Base-by-base conservation (phyloP, 1,140 invertebrate genomes). In the Drosophila elegans region DNA sequence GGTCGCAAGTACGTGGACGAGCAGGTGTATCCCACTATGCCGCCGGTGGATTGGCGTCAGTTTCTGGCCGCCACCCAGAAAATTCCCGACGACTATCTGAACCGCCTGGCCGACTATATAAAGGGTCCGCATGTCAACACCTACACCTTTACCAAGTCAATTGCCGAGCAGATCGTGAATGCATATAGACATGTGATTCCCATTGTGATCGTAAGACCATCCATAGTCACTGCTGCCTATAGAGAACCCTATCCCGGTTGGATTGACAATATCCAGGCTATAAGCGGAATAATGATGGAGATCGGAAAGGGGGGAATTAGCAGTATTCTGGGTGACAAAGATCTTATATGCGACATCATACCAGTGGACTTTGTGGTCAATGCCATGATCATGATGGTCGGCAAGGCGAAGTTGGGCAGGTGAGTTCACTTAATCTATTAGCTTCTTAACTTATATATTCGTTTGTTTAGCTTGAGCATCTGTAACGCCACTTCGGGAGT, bases 361-460 rank as follows among this genome's bases (percentile, higher is more conserved):
- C 98, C 98, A 0, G 97, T 99, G 0, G 98, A 99, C 91, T 95
- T 97, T 80, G 97, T 98, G 3, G 96, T 97, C 25, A 98, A 98
- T 91, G 95, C 96, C 7, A 95, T 98, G 71, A 97, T 99, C 51
- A 79, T 91, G 79, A 91, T 90, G 95, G 96, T 60, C 94, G 96
- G 9, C 95, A 96, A 9, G 97, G 97, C 90, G 0, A 56, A 72
- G 25, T 27, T 89, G 53, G 88, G 81, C 45, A 86, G 76, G 91
- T 91, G n/a, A 34, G 56, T 46, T 1, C 1, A 10, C 3, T 0
- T 0, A 6, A 48, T 2, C 0, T 29, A 13, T 1, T 2, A 25
- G 4, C 9, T 46, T 7, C 2, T 16, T 13, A 25, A 27, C 1
- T 11, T 46, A n/a, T n/a, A 11, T n/a, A 39, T 39, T 7, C 1